Evolutionary conservation across 35 echinoderm and acorn worm genomes (phyloP), one percentile per base, ranked within the genome.

Genomic region (Eucidaris tribuloides): DNA sequence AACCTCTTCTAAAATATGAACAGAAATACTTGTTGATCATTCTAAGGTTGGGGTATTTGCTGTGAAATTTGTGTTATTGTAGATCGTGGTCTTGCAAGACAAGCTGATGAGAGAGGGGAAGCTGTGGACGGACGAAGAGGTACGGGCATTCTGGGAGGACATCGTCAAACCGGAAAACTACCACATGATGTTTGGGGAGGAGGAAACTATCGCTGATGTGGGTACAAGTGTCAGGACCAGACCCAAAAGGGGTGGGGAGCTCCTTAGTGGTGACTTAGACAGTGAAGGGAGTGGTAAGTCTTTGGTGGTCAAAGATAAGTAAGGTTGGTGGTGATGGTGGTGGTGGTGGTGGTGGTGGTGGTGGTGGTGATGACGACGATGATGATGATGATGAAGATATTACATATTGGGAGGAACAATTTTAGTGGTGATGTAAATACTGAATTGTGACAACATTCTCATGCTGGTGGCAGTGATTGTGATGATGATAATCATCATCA

Each of bases 21-120:
- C n/a, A n/a, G n/a, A n/a, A n/a, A n/a, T n/a, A n/a, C n/a, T n/a
- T n/a, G n/a, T n/a, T n/a, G n/a, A n/a, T n/a, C n/a, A 66, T 79
- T 23, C 1, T 1, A 0, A 78, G 1, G 18, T 58, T 42, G 39
- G 1, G 17, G 41, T 78, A 78, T 42, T 78, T 50, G 17, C 11
- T 2, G 0, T n/a, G n/a, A n/a, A n/a, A n/a, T 23, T 78, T 58
- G 33, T 55, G 2, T 15, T 65, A 50, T 23, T 65, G 4, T 39
- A 96, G 93, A 81, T 96, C 19, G 57, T 84, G 64, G 62, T 57
- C 20, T 76, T 96, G 17, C 77, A 96, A 88, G 78, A 78, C 39
- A 85, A 91, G 77, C 79, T 91, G 46, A 57, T 56, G 36, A 96
- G 86, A 44, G 93, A 96, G 24, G 93, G 93, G 49, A 87, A 88